Conservation (phyloP, 2,888 invertebrate species). For the Didymodactylos carnosus region DNA sequence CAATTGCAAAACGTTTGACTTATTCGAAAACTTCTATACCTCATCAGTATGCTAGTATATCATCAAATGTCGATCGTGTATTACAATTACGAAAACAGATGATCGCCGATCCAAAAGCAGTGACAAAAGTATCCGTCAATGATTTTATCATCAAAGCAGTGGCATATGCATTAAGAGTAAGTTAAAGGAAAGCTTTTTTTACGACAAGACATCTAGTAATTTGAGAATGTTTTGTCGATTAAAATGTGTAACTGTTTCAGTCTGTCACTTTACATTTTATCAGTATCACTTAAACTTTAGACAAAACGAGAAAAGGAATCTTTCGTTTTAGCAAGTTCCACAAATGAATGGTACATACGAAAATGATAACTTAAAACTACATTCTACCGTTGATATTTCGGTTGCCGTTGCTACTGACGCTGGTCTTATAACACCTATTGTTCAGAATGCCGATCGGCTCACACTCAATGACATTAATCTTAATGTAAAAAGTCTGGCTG, state of each 20-base stretch:
- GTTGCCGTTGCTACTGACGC: slow-evolving; percentile 85
- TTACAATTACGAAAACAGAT: slow-evolving; percentile 6
- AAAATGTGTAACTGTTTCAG: no score
- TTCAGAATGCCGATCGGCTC: slow-evolving; percentile 56
- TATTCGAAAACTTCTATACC: slow-evolving; percentile 37
- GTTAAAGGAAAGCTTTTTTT: not conserved
- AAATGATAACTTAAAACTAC: slow-evolving; percentile 4
- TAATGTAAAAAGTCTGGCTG: slow-evolving; percentile 7
- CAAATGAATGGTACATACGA: slow-evolving; percentile 10
- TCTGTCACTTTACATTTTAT: no score
- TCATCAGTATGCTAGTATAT: slow-evolving; percentile 18
- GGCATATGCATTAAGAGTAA: slow-evolving; percentile 41
- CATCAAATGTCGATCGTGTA: slow-evolving; percentile 3
- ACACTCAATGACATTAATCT: slow-evolving; percentile 1
- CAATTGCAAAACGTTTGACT: slow-evolving; percentile 46
- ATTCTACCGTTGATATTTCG: slow-evolving; percentile 58
- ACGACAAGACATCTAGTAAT: no score
- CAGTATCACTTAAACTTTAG: no score
- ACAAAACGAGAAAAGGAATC: no score
- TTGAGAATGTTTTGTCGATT: no score
- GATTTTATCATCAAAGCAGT: slow-evolving; percentile 48
- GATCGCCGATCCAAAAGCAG: not conserved
- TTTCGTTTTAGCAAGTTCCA: slow-evolving; percentile 12
- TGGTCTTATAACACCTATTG: slow-evolving; percentile 87
- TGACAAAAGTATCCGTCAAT: slow-evolving; percentile 44